These are phyloP conservation scores for Cyanoderma ruficeps DNA, from an alignment of 2,113 vertebrate genomes.

Conservation along the genomic window DNA sequence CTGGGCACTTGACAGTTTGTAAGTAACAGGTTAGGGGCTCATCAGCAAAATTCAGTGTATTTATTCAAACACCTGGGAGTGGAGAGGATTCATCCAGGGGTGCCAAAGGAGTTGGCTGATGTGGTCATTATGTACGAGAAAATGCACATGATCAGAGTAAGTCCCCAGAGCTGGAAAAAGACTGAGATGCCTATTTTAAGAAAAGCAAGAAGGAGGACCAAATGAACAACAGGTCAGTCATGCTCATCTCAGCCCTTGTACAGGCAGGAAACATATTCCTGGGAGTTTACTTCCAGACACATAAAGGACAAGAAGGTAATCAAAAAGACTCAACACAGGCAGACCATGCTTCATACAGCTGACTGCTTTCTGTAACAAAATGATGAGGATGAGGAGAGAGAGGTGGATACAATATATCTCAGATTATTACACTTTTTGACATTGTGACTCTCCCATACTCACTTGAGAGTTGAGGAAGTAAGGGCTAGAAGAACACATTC, in stretches of 20 bases:
- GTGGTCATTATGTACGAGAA: neutral
- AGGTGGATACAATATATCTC: neutral
- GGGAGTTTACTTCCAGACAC: neutral
- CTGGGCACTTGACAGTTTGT: neutral
- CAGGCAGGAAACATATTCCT: neutral
- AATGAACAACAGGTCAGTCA: neutral
- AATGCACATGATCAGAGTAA: accelerated
- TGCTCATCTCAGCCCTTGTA: neutral
- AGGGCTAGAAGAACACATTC: neutral
- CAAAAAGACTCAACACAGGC: neutral
- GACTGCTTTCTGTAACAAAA: neutral
- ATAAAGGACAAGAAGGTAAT: neutral
- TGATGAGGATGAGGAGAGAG: neutral
- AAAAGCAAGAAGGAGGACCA: neutral
- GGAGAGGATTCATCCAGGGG: neutral
- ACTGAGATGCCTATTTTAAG: neutral
- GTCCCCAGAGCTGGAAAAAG: neutral
- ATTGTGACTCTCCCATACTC: neutral
- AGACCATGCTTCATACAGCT: neutral
- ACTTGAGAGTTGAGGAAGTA: neutral
- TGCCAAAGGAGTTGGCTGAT: neutral
- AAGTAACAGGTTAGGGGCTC: neutral
- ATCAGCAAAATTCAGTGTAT: neutral
- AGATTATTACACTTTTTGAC: neutral
- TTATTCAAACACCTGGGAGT: neutral